Base-by-base conservation (phyloP, 1,140 invertebrate species). In the Hylyphantes graminicola region DNA sequence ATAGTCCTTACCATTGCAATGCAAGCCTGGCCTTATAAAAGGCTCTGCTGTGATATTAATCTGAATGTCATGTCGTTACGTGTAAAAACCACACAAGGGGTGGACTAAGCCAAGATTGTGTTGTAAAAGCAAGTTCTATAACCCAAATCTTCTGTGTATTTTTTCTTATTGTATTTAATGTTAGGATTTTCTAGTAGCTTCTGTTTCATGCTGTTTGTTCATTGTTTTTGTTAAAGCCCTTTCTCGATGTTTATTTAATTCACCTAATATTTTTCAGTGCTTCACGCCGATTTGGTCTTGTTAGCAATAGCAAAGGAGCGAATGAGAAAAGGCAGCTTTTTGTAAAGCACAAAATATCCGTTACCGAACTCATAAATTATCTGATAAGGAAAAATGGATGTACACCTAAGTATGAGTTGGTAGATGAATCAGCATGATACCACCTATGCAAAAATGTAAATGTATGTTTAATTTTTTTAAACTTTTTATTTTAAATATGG, bases 341-440 rank as follows among this genome's bases (percentile, higher is more conserved):
- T 67, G n/a, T 78, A 8, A 48, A 61, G 67, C 63, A 19, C 12
- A 78, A 65, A 55, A 35, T 12, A 8, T 7, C 4, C n/a, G 12
- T 53, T 35, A 21, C 11, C 12, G 76, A 78, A 2, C 48, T 67
- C 21, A n/a, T 78, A n/a, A 13, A 67, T 8, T 13, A 17, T 8
- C 9, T 67, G 15, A 7, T 78, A 17, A 11, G 55, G 35, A 15
- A 61, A 54, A 64, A 51, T 15, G 76, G 76, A 1, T 67, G 50
- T n/a, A 78, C 63, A n/a, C 6, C 17, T 1, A 67, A 55, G 12
- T 78, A 78, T 78, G 75, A 78, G n/a, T 59, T 67, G 15, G 17
- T 67, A 19, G 76, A 78, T 21, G 53, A 9, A 17, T 19, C 48
- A 21, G 35, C 65, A 68, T 7, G 13, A 13, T 50, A 68, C 48